Evolutionary conservation across 2,113 vertebrate species (phyloP), one percentile per base, ranked within the genome.

Genomic region (Apistogramma diplotaenia): DNA sequence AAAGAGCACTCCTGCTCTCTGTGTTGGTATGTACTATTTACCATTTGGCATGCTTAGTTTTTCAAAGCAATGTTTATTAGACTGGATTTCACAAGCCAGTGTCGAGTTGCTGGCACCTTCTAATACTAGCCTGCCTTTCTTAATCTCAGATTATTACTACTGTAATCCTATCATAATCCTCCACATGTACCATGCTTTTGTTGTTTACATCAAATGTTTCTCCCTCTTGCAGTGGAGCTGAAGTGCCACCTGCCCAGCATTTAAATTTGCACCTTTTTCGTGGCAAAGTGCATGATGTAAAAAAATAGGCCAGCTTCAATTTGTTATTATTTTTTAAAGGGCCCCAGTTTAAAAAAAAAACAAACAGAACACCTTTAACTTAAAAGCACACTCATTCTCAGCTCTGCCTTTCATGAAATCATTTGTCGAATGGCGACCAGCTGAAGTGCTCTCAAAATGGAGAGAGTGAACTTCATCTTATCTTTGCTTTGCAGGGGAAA

Each of bases 81-180:
- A 23, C 23, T 59, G 67, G 27, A 78, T 61, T 89, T 57, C 43
- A 73, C 74, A 78, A 46, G 74, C 67, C 16, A 21, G 53, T 59
- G 60, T 61, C 29, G 54, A 33, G 81, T 76, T 77, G 75, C 75
- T 67, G 76, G 61, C 80, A 86, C 86, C 86, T 90, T 87, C 43
- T 81, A 84, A 88, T 78, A 85, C 83, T 65, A 83, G 43, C 71
- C 62, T 81, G 62, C 79, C 80, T 61, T 90, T 92, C 84, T 85
- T 93, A 92, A 94, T 94, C 92, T 93, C 79, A 89, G 82, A 92
- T 93, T 91, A 91, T 90, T 90, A 82, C 89, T 60, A 82, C 87
- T 85, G 74, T 89, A 91, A 94, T 93, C 91, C 84, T 56, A 81
- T 87, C 87, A 75, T 93, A 94, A 93, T 93, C 89, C 81, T 60